phyloP scores from a whole-genome alignment of 1,140 invertebrate species.

The Proctacanthus coquilletti region DNA sequence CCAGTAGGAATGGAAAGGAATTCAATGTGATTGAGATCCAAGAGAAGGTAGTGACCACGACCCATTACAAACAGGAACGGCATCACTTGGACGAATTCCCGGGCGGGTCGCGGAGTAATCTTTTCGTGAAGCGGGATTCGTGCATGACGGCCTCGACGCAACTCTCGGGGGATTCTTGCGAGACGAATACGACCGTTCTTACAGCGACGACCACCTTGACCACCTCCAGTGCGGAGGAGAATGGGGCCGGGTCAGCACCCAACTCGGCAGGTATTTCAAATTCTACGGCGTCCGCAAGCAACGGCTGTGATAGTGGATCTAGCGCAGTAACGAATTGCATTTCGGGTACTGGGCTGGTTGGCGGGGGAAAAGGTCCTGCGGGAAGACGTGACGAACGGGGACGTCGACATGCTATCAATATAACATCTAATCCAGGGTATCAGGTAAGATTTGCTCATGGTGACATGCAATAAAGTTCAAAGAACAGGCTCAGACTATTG shows the following conservation, averaged over 20 bases:
- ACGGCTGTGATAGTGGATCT: neutral
- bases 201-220: conserved; percentile 26
- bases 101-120: neutral
- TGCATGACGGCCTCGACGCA: conserved; percentile 27
- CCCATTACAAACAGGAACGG: neutral
- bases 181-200: conserved; percentile 18
- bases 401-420: conserved; percentile 28
- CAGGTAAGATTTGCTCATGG: conserved; percentile 9
- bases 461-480: neutral
- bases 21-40: neutral
- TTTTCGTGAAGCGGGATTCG: conserved; percentile 19
- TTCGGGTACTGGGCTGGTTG: neutral
- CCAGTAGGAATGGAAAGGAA: conserved; percentile 1
- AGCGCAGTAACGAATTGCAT: neutral
- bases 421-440: conserved; percentile 29
- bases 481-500: neutral
- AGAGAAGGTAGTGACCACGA: neutral
- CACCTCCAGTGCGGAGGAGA: neutral
- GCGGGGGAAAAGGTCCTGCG: neutral
- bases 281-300: too few species aligned
- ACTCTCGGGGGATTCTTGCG: conserved; percentile 21
- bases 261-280: too few species aligned
- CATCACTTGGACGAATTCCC: neutral
- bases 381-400: neutral
- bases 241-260: too few species aligned